A percentile compares a stretch with the other conserved stretches of the same genome.
These are phyloP conservation scores for Harpagifer antarcticus DNA, from an alignment of 2,797 vertebrate species.

Conservation along the genomic window DNA sequence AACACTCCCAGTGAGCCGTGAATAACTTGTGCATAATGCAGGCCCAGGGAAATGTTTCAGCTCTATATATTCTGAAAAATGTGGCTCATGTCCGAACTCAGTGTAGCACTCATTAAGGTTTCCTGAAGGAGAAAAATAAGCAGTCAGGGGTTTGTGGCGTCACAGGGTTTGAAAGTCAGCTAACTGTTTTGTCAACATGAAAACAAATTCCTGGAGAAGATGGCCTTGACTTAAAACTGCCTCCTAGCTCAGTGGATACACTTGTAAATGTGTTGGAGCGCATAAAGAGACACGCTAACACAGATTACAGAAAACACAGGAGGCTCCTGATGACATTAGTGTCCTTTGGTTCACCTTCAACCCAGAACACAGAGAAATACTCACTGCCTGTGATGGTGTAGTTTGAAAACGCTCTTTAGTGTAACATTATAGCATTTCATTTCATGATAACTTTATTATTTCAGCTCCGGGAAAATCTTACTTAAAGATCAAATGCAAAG, in stretches of 20 bases:
- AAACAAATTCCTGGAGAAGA: slow-evolving; percentile 26
- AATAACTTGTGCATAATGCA: slow-evolving; percentile 81
- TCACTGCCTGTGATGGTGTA: background rate
- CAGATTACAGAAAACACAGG: slow-evolving; percentile 28
- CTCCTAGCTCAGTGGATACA: slow-evolving; percentile 23
- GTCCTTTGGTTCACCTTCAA: slow-evolving; percentile 28
- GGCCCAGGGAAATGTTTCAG: slow-evolving; percentile 68
- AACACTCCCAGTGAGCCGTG: slow-evolving; percentile 71
- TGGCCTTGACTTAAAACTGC: slow-evolving; percentile 39
- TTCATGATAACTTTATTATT: slow-evolving; percentile 11
- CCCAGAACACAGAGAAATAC: slow-evolving; percentile 12
- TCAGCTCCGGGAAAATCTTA: slow-evolving; percentile 14
- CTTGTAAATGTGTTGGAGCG: slow-evolving; percentile 22
- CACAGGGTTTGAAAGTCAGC: slow-evolving; percentile 15
- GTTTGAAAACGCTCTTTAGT: background rate
- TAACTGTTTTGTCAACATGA: slow-evolving; percentile 33
- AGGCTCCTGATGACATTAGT: slow-evolving; percentile 18
- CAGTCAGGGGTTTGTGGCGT: slow-evolving; percentile 15
- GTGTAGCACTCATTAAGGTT: slow-evolving; percentile 30
- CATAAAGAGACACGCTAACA: slow-evolving; percentile 19
- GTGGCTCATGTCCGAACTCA: slow-evolving; percentile 26
- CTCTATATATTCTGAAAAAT: slow-evolving; percentile 52
- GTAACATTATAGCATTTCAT: slow-evolving; percentile 7
- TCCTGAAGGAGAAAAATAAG: slow-evolving; percentile 5
- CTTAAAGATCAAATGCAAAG: too few relatives aligned